phyloP scores from a whole-genome alignment of 2,888 invertebrate genomes.

The Ophion ellenae region DNA sequence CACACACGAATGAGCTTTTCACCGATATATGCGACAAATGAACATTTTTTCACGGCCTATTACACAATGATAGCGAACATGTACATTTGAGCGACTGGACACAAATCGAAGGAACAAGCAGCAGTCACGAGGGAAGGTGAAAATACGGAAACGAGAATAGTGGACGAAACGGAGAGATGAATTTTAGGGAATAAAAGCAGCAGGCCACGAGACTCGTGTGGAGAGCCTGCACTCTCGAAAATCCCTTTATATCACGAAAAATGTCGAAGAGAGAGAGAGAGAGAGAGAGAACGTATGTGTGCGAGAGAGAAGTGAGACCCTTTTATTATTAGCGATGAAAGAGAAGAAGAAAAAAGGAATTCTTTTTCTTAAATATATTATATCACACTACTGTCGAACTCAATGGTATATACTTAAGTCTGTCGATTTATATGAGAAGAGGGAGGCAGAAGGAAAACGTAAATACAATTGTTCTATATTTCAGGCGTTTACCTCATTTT shows the following conservation, averaged over 20 bases:
- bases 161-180: slow-evolving; percentile 17
- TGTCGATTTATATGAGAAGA: slow-evolving; percentile 77
- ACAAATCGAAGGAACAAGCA: slow-evolving; percentile 3
- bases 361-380: slow-evolving; percentile 70
- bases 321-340: slow-evolving; percentile 70
- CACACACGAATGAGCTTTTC: slow-evolving; percentile 61
- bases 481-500: slow-evolving; percentile 65
- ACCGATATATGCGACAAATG: slow-evolving; percentile 57
- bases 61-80: slow-evolving; percentile 65
- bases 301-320: slow-evolving; percentile 51
- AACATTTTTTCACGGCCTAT: slow-evolving; percentile 68
- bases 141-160: slow-evolving; percentile 1
- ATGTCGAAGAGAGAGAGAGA: slow-evolving; percentile 29
- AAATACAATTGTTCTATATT: slow-evolving; percentile 78
- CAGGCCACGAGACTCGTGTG: slow-evolving; percentile 27
- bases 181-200: neutral
- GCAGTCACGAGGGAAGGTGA: slow-evolving; percentile 32
- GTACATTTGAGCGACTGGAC: slow-evolving; percentile 58
- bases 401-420: slow-evolving; percentile 77
- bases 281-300: slow-evolving; percentile 20
- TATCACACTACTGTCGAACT: slow-evolving; percentile 73
- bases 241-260: slow-evolving; percentile 64
- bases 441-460: slow-evolving; percentile 71
- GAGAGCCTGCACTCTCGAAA: slow-evolving; percentile 62
- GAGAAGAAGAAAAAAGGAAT: slow-evolving; percentile 6